These are phyloP conservation scores for Diachasmimorpha longicaudata DNA, from an alignment of 1,140 invertebrate species.

Conservation along the genomic window DNA sequence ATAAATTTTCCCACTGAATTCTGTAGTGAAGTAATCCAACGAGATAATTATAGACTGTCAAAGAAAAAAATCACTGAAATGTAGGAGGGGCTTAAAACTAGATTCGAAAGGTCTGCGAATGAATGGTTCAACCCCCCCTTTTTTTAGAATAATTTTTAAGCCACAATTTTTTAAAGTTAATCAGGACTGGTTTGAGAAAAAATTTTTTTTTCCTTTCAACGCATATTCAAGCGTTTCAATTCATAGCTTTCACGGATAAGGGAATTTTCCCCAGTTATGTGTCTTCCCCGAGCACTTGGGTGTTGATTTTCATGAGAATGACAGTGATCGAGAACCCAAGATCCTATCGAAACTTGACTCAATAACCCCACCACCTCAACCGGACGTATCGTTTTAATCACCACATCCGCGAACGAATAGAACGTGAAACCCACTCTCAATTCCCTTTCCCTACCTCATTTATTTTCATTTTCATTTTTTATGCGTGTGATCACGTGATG, in stretches of 20 bases:
- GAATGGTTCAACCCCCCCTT: too few species aligned
- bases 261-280: background rate
- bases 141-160: too few species aligned
- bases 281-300: background rate
- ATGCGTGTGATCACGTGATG: background rate
- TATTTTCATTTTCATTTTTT: conserved; percentile 15
- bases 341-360: conserved; percentile 45
- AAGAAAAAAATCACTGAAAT: too few species aligned
- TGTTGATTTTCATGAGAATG: conserved; percentile 28
- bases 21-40: too few species aligned
- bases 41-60: too few species aligned
- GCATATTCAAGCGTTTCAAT: background rate
- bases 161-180: too few species aligned
- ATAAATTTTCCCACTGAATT: too few species aligned
- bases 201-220: too few species aligned
- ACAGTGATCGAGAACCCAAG: conserved; percentile 53
- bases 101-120: too few species aligned
- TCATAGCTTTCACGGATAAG: background rate
- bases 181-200: too few species aligned
- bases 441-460: background rate
- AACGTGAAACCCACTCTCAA: conserved; percentile 26
- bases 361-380: conserved; percentile 41
- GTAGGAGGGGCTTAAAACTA: too few species aligned
- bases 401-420: conserved; percentile 47
- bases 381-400: conserved; percentile 59